Percentiles rank a stretch among this genome's conserved stretches.
Conservation (phyloP, 2,113 vertebrate species). For the Meriones unguiculatus region DNA sequence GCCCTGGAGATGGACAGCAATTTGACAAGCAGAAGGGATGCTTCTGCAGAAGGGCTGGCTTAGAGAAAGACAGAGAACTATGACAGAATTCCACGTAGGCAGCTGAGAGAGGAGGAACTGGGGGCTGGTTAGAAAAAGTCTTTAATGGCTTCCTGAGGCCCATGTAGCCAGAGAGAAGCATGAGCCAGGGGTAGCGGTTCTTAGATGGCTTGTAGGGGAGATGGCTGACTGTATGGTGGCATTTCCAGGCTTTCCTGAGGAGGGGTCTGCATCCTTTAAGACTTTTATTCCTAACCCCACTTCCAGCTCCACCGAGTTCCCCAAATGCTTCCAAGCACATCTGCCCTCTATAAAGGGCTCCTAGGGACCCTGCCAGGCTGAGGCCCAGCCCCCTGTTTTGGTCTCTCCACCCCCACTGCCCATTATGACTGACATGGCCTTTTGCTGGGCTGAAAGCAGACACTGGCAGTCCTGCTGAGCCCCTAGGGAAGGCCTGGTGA, state of each 20-base stretch:
- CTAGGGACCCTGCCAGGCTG: background rate
- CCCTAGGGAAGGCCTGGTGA: conserved; percentile 63
- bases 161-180: background rate
- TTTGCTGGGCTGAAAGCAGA: conserved; percentile 76
- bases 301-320: background rate
- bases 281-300: background rate
- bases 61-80: rapidly evolving
- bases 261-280: background rate
- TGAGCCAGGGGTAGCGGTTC: background rate
- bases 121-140: background rate
- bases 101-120: background rate
- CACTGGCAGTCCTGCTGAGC: conserved; percentile 54
- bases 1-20: background rate
- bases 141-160: background rate
- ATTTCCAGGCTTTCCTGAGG: background rate
- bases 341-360: background rate
- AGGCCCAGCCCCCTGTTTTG: background rate
- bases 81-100: too few relatives aligned
- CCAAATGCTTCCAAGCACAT: background rate
- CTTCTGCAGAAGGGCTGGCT: background rate
- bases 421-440: conserved; percentile 60
- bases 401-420: conserved; percentile 29
- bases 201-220: background rate
- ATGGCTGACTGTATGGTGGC: background rate
- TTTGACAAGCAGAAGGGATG: background rate